Base-by-base conservation (phyloP, 2,888 invertebrate species). In the Cryptosula pallasiana region DNA sequence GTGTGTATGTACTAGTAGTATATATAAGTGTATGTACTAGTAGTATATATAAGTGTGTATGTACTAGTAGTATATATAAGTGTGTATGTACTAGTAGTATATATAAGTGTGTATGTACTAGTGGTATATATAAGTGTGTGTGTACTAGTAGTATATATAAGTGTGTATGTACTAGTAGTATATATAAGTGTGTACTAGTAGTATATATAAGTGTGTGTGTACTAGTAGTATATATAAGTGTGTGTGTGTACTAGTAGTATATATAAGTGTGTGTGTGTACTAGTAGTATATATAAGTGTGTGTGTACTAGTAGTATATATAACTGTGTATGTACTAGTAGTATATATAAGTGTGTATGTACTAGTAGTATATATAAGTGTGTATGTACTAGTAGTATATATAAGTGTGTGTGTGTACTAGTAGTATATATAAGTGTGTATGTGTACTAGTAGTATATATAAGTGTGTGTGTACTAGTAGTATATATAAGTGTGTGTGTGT, bases 161-260 rank as follows among this genome's bases (percentile, higher is more conserved):
- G 3, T 54, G 54, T n/a, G n/a, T 13, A 13, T 45, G 45, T 45
- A 20, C 45, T 45, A 45, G 20, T 45, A 45, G 20, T 20, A 13
- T 20, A 5, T 20, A 45, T 45, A 45, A 45, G 20, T 45, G 5
- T 45, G 5, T 13, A 45, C 9, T 45, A 5, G 20, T 45, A 20
- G 45, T 45, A 13, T 45, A 45, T 45, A 45, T 45, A 45, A 45
- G n/a, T n/a, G n/a, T n/a, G n/a, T n/a, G n/a, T n/a, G n/a, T n/a
- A n/a, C n/a, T 99, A 80, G 88, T 88, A 81, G 89, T 93, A 77
- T 98, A 98, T 0, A 90, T 90, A 87, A 87, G 75, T 75, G 79
- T 76, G 13, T 45, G 20, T n/a, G n/a, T n/a, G n/a, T n/a, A n/a
- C n/a, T n/a, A n/a, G n/a, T n/a, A n/a, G n/a, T n/a, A n/a, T n/a